phyloP scores from a whole-genome alignment of 2,888 invertebrate genomes.

The Polydrusus pterygomalis region DNA sequence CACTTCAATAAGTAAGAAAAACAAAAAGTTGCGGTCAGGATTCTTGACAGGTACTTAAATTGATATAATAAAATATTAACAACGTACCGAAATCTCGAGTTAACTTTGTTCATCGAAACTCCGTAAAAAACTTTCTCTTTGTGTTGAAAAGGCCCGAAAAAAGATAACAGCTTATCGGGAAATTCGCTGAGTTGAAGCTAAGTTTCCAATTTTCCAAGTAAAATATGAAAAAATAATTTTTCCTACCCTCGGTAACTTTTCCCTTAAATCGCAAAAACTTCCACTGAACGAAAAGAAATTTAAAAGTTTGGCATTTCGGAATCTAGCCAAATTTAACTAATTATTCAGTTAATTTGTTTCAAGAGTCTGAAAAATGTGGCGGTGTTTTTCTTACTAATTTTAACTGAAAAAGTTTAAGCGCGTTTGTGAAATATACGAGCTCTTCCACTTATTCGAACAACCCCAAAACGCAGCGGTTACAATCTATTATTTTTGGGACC shows the following conservation, averaged over 20 bases:
- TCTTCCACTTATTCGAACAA: conserved; percentile 5
- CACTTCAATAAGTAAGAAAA: conserved; percentile 13
- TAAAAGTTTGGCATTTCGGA: conserved; percentile 45
- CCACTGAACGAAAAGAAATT: conserved; percentile 41
- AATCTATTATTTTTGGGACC: conserved; percentile 13
- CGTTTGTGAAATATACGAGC: conserved; percentile 16
- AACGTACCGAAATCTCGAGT: conserved; percentile 15
- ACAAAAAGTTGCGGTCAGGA: conserved; percentile 9
- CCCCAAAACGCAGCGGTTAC: conserved; percentile 7
- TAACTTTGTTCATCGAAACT: conserved; percentile 31
- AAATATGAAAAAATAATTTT: conserved; percentile 59
- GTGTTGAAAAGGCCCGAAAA: conserved; percentile 39
- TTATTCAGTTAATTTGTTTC: conserved; percentile 64
- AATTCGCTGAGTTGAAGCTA: conserved; percentile 50
- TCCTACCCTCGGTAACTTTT: conserved; percentile 48
- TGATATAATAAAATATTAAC: conserved; percentile 33
- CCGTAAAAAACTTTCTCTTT: conserved; percentile 20
- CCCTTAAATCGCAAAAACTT: conserved; percentile 47
- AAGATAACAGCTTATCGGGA: conserved; percentile 70
- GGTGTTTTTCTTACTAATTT: conserved; percentile 51
- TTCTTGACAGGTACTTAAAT: conserved; percentile 13
- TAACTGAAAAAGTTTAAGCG: conserved; percentile 32
- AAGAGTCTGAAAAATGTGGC: conserved; percentile 59
- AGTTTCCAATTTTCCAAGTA: conserved; percentile 56
- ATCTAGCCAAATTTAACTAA: conserved; percentile 62